Evolutionary conservation across 2,113 vertebrate genomes (phyloP), one percentile per base, ranked within the genome.

Genomic region (Scolopax mira): DNA sequence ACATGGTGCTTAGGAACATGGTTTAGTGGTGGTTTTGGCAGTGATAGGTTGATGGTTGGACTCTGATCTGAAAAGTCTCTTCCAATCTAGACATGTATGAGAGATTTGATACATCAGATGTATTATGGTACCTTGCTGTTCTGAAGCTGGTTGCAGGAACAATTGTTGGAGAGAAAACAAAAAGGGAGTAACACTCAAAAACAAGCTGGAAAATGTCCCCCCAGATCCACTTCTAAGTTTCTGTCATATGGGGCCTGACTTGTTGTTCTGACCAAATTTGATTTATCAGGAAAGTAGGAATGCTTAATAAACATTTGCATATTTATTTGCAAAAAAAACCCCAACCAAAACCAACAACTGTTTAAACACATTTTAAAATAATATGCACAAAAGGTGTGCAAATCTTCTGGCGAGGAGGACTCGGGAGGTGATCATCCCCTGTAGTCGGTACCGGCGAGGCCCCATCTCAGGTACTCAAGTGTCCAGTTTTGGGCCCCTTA

Each of bases 91-190:
- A 35, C 21, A 14, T 58, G 33, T n/a, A 23, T 61, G 58, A 42
- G 41, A 42, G 6, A 48, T 48, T 22, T 23, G 46, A 48, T 48
- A 48, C 11, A 48, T 48, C 46, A 48, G 42, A 8, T 60, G 14
- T 60, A 4, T 46, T 10, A 2, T 19, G 7, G 10, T 62, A 58
- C 24, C 73, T 46, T 60, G 12, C 18, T 83, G n/a, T 42, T 91
- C 54, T 35, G 21, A 74, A 79, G 67, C 13, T 78, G 24, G 23
- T 55, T 11, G 30, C 42, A n/a, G 30, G 48, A 62, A 77, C 93
- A 85, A 65, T 15, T 4, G 19, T 0, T 0, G 28, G 37, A 54
- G 48, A 48, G 23, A 0, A 19, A 31, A 0, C 19, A 31, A 46
- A 72, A 75, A 44, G 4, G 28, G 28, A 49, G 6, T 77, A n/a